Conservation (phyloP, 2,113 vertebrate genomes). For the Heterotis niloticus region DNA sequence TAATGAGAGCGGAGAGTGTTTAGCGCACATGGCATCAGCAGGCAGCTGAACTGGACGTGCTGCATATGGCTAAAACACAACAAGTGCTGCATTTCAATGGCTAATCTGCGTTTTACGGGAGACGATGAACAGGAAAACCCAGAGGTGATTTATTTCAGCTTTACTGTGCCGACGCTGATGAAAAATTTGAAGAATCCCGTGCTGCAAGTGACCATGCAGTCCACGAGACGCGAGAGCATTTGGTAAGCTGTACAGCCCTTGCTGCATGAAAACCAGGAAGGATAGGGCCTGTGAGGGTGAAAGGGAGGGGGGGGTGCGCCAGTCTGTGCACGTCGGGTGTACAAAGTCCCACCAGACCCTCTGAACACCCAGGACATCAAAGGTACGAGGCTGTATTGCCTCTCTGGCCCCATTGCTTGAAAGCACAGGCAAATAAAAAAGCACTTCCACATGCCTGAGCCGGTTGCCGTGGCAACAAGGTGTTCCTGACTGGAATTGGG, state of each 20-base stretch:
- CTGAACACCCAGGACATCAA: constrained; percentile 29
- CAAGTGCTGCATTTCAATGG: neutral
- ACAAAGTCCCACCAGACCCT: constrained; percentile 7
- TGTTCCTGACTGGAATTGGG: constrained; percentile 63
- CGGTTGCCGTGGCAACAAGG: constrained; percentile 54
- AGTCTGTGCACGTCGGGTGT: neutral
- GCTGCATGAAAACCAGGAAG: no score
- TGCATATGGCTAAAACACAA: neutral
- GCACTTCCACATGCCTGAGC: constrained; percentile 40
- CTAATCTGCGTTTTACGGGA: neutral
- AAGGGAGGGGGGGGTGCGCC: neutral
- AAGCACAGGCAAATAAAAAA: constrained; percentile 11
- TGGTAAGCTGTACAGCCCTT: no score
- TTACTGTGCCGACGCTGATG: neutral
- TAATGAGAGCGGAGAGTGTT: neutral
- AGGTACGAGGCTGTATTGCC: constrained; percentile 16
- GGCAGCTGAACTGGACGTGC: neutral
- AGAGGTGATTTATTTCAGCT: neutral
- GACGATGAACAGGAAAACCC: neutral
- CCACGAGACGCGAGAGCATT: no score
- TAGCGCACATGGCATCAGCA: neutral
- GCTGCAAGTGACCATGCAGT: neutral
- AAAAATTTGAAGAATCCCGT: neutral
- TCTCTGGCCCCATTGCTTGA: constrained; percentile 3
- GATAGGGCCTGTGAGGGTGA: neutral